Percentiles rank a stretch among this genome's conserved stretches.
These are phyloP conservation scores for Strongylocentrotus purpuratus DNA, from an alignment of 35 echinoderm and acorn worm genomes.

Conservation along the genomic window DNA sequence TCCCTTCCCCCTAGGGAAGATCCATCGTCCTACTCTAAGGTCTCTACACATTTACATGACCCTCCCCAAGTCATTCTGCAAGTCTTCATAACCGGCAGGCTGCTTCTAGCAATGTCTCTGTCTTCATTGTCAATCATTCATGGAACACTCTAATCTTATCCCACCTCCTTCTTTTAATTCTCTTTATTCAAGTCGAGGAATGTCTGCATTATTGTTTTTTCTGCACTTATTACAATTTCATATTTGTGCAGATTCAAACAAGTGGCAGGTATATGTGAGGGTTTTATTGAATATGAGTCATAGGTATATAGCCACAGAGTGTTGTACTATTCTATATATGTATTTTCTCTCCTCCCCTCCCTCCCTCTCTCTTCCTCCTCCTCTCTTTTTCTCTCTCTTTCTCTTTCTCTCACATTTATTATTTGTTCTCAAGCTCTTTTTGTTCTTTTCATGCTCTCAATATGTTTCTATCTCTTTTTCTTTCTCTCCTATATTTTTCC, in stretches of 20 bases:
- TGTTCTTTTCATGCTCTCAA: no score
- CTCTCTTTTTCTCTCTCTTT: no score
- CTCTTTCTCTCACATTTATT: no score
- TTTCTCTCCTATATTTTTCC: no score
- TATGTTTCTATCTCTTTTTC: no score
- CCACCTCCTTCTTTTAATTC: neutral
- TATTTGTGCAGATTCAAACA: slow-evolving; percentile 13
- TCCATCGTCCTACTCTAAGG: neutral
- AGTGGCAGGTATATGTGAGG: neutral
- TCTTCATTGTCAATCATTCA: slow-evolving; percentile 35
- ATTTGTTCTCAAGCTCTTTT: no score
- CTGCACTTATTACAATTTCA: neutral
- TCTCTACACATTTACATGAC: neutral
- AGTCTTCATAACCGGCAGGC: neutral
- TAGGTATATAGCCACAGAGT: neutral
- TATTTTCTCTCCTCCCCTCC: neutral
- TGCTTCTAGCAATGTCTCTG: neutral
- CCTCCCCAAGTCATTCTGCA: neutral
- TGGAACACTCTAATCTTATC: neutral
- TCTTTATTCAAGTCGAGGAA: neutral
- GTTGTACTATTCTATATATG: neutral
- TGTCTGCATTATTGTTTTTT: neutral
- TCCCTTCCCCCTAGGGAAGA: neutral
- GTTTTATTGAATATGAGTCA: neutral
- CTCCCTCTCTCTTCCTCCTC: no score